Percentiles rank a stretch among this genome's conserved stretches.
phyloP scores from a whole-genome alignment of 1,140 invertebrate genomes.

The Drosophila navojoa region DNA sequence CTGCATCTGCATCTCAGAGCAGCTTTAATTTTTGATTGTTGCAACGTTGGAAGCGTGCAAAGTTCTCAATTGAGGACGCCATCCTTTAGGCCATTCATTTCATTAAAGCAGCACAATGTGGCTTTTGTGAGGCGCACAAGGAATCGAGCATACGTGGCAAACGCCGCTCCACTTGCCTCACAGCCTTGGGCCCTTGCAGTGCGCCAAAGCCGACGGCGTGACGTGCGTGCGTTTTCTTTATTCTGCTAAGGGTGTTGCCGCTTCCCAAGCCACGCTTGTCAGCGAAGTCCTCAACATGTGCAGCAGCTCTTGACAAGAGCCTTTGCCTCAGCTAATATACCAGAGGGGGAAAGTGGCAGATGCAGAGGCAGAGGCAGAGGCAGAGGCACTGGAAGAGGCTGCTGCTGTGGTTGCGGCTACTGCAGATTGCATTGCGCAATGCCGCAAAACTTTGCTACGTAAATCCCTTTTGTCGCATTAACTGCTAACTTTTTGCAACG shows the following conservation, averaged over 20 bases:
- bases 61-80: conserved; percentile 38
- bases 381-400: conserved; percentile 10
- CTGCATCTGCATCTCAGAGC: conserved; percentile 52
- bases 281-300: conserved; percentile 61
- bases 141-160: conserved; percentile 29
- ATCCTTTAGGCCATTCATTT: conserved; percentile 73
- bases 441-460: conserved; percentile 72
- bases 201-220: conserved; percentile 71
- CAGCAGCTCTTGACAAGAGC: conserved; percentile 59
- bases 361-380: too few species aligned
- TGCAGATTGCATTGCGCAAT: conserved; percentile 70
- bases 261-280: conserved; percentile 49
- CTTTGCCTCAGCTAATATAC: conserved; percentile 59
- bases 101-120: conserved; percentile 78
- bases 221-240: conserved; percentile 78
- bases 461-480: conserved; percentile 81
- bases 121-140: conserved; percentile 70
- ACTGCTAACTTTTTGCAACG: conserved; percentile 76
- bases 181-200: conserved; percentile 63
- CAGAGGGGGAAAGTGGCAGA: neutral
- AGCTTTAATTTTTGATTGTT: conserved; percentile 66
- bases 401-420: conserved; percentile 18
- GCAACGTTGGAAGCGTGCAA: conserved; percentile 16
- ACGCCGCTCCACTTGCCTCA: conserved; percentile 39
- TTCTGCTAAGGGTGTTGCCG: conserved; percentile 53